phyloP scores from a whole-genome alignment of 30 jellyfish, hydroid and myxozoan species.

The Aurelia aurita complex sp. Pacific region DNA sequence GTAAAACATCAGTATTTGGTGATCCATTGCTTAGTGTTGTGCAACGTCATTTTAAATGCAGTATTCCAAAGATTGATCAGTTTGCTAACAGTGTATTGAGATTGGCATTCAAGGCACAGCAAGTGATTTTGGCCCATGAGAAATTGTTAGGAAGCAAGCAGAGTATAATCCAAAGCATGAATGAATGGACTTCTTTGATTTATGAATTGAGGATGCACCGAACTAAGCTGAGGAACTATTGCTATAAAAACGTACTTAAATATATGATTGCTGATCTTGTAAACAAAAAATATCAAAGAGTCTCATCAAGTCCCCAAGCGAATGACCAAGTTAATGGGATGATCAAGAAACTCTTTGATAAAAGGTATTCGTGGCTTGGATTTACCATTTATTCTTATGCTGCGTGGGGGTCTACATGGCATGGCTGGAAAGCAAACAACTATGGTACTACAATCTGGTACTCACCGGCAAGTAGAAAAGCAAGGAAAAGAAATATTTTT shows the following conservation, averaged over 20 bases:
- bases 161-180: slow-evolving; percentile 1
- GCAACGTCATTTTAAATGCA: neutral
- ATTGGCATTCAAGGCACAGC: slow-evolving; percentile 24
- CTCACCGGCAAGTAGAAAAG: slow-evolving; percentile 22
- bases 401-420: no score
- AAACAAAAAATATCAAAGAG: slow-evolving; percentile 8
- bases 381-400: neutral
- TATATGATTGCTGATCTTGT: neutral
- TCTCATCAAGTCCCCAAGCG: neutral
- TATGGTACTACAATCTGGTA: neutral
- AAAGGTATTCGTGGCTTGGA: slow-evolving; percentile 20
- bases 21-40: slow-evolving; percentile 6
- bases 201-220: neutral
- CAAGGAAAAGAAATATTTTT: slow-evolving; percentile 31
- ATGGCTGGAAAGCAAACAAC: no score
- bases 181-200: slow-evolving; percentile 4
- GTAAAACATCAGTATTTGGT: neutral
- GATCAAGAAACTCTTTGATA: neutral
- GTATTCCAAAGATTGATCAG: neutral
- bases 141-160: slow-evolving; percentile 15
- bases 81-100: slow-evolving; percentile 2
- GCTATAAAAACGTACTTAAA: neutral
- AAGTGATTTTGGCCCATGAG: slow-evolving; percentile 24
- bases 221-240: neutral
- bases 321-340: no score